Base-by-base conservation (phyloP, 2,113 vertebrate genomes). In the Cardinalis cardinalis region DNA sequence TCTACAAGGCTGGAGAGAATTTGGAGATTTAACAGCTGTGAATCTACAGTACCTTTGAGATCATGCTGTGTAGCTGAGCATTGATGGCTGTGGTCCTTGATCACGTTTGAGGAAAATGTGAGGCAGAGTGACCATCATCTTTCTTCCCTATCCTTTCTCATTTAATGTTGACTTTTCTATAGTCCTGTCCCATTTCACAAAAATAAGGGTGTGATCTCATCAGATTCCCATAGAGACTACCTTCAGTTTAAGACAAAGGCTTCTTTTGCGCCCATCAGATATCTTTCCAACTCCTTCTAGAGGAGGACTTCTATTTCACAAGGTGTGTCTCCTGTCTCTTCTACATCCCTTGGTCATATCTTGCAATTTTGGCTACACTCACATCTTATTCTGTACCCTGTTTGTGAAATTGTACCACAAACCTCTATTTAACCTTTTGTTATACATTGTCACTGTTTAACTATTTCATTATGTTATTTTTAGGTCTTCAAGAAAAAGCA, bases 321-420 rank as follows among this genome's bases (percentile, higher is more conserved):
- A 41, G 10, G 7, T 9, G 5, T 29, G 9, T 40, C 26, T 76
- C 21, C 25, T 18, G 12, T 26, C n/a, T 76, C 5, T 41, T 80
- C 25, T 46, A 20, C 9, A 36, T 43, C 12, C 5, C 80, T 77
- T 60, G 19, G 18, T 80, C 24, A 61, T 46, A 78, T 40, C 34
- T 63, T 61, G 48, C 19, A 69, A 68, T 80, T 68, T 53, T 79
- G 59, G 7, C 25, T 53, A 11, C 14, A 51, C 28, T 41, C 9
- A 14, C 12, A 24, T 7, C 0, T 9, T 79, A 71, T 51, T 10
- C 21, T 65, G 15, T 28, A 44, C 3, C 2, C 2, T 21, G 3
- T 32, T 74, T 78, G 6, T 79, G 58, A 91, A 66, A 75, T 36
- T 48, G 18, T 29, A 43, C 12, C 3, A 4, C 25, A 70, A 88